Conservation (phyloP, 2,888 invertebrate species). For the Eretmocerus hayati region DNA sequence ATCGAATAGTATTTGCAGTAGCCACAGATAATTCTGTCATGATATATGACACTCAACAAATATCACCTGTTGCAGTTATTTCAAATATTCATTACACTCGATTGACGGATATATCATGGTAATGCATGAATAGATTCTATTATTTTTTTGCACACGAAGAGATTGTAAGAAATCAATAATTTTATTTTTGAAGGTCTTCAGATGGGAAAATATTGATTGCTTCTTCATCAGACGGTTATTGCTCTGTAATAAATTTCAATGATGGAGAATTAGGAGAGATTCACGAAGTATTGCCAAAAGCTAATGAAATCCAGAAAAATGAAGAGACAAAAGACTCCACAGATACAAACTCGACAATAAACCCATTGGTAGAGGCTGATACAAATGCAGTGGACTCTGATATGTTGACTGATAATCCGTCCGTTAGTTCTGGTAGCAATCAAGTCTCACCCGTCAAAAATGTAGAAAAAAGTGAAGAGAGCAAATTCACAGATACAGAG, state of each 20-base stretch:
- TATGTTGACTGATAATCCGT: slow-evolving; percentile 18
- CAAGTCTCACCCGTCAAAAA: slow-evolving; percentile 1
- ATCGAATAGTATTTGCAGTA: slow-evolving; percentile 84
- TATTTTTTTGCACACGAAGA: not conserved
- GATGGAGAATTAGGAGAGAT: slow-evolving; percentile 63
- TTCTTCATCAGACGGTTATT: slow-evolving; percentile 86
- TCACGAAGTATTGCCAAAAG: slow-evolving; percentile 44
- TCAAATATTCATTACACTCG: slow-evolving; percentile 86
- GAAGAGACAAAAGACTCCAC: slow-evolving; percentile 17
- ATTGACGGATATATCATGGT: slow-evolving; percentile 82
- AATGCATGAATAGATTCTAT: slow-evolving; percentile 19
- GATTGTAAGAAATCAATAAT: not conserved
- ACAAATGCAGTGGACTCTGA: slow-evolving; percentile 41
- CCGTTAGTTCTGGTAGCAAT: not conserved
- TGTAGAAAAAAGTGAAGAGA: slow-evolving; percentile 5
- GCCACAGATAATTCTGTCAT: slow-evolving; percentile 81
- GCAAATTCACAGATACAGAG: slow-evolving; percentile 8
- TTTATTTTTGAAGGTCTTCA: slow-evolving; percentile 53
- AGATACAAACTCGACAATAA: slow-evolving; percentile 3
- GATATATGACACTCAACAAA: slow-evolving; percentile 82
- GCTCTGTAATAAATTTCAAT: slow-evolving; percentile 74
- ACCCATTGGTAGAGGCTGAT: slow-evolving; percentile 29
- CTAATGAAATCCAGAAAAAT: slow-evolving; percentile 7
- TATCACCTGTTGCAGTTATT: slow-evolving; percentile 69
- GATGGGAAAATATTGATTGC: slow-evolving; percentile 71